Evolutionary conservation across 2,113 vertebrate species (phyloP).

Genomic region (Corvus cornix): DNA sequence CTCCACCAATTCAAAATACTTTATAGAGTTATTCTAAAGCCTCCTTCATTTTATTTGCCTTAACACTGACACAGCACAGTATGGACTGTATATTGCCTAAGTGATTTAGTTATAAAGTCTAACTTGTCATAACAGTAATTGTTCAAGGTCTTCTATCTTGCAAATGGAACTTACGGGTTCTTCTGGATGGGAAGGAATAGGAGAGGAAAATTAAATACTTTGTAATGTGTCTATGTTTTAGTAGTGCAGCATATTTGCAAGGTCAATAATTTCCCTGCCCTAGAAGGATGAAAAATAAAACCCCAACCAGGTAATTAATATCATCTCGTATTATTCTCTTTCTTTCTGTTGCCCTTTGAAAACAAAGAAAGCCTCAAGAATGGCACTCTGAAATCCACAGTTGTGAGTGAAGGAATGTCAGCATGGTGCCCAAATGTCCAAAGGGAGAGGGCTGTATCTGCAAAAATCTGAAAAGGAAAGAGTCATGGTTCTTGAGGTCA

Average conservation of each 20-base stretch:
- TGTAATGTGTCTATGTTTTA: not conserved
- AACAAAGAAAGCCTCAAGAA: not conserved
- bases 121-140: not conserved
- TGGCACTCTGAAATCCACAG: not conserved
- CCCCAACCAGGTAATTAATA: not conserved
- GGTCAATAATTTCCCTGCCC: not conserved
- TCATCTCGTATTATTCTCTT: not conserved
- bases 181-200: not conserved
- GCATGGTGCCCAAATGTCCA: not conserved
- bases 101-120: not conserved
- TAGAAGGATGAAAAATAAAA: not conserved
- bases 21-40: not conserved
- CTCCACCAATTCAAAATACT: not conserved
- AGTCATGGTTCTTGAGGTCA: not conserved
- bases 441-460: not conserved
- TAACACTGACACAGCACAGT: not conserved
- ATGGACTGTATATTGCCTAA: not conserved
- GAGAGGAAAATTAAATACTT: not conserved
- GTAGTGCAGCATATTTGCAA: not conserved
- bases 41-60: not conserved
- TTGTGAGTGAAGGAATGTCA: not conserved
- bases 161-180: not conserved
- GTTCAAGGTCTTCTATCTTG: not conserved
- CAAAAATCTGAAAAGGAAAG: not conserved
- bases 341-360: not conserved